Conservation (phyloP, 1,140 invertebrate species). For the Eurosta solidaginis region DNA sequence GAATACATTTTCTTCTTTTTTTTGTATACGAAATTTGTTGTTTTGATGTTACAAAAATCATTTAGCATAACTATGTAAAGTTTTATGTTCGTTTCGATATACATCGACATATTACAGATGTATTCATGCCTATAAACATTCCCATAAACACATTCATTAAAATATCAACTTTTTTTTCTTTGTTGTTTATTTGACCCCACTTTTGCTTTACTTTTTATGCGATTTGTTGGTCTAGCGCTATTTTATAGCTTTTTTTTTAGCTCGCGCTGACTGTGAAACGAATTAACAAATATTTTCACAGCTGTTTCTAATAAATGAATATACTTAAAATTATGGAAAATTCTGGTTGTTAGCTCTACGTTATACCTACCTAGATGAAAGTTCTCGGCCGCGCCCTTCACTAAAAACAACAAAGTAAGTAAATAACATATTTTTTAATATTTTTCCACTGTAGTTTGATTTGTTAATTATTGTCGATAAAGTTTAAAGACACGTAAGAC, state of each 20-base stretch:
- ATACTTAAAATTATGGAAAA: too few species aligned
- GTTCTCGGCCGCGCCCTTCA: background rate
- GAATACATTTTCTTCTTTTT: too few species aligned
- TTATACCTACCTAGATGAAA: too few species aligned
- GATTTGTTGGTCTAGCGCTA: background rate
- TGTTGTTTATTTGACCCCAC: background rate
- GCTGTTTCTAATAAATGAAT: background rate
- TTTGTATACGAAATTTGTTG: background rate
- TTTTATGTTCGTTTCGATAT: background rate
- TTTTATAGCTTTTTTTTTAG: background rate
- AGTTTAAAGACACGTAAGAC: too few species aligned
- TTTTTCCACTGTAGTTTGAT: too few species aligned
- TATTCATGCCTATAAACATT: background rate
- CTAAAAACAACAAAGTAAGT: background rate
- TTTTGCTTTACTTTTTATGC: background rate
- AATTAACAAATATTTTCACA: conserved; percentile 6
- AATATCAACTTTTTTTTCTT: background rate
- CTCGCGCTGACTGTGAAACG: background rate
- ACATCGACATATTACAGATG: background rate
- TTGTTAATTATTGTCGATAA: too few species aligned
- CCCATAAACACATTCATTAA: background rate
- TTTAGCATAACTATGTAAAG: background rate
- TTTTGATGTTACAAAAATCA: background rate
- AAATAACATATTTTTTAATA: too few species aligned
- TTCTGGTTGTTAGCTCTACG: background rate